Evolutionary conservation across 1,140 invertebrate genomes (phyloP).

Genomic region (Wiebesia pumilae): DNA sequence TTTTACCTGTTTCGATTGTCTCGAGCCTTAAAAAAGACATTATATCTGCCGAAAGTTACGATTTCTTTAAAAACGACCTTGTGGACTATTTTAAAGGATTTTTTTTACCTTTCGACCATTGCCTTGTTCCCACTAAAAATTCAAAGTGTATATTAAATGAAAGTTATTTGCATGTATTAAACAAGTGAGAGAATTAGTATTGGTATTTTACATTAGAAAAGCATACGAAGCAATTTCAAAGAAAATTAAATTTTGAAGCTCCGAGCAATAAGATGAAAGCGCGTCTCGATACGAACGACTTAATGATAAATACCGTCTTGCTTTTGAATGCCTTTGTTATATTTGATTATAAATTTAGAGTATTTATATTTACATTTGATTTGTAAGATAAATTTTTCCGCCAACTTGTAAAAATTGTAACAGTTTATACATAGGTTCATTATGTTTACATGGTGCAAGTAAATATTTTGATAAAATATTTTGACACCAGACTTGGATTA

Average conservation of each 20-base stretch:
- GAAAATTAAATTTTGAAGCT: not conserved
- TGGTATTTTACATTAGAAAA: not conserved
- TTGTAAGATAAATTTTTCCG: too few species aligned
- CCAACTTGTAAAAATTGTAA: too few species aligned
- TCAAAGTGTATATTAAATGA: not conserved
- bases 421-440: not conserved
- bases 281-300: too few species aligned
- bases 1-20: conserved; percentile 43
- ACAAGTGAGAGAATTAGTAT: not conserved
- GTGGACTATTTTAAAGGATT: not conserved
- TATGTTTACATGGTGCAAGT: not conserved
- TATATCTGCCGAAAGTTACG: conserved; percentile 24
- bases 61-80: not conserved
- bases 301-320: too few species aligned
- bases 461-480: not conserved
- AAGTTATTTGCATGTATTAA: not conserved
- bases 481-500: not conserved
- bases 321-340: too few species aligned
- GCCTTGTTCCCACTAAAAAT: not conserved
- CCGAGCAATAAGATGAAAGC: too few species aligned
- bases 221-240: not conserved
- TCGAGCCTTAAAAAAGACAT: conserved; percentile 40
- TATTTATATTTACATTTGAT: too few species aligned
- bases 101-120: not conserved
- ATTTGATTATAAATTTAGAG: too few species aligned